These are phyloP conservation scores for Perodicticus potto DNA, from an alignment of 2,797 vertebrate species.

Conservation along the genomic window DNA sequence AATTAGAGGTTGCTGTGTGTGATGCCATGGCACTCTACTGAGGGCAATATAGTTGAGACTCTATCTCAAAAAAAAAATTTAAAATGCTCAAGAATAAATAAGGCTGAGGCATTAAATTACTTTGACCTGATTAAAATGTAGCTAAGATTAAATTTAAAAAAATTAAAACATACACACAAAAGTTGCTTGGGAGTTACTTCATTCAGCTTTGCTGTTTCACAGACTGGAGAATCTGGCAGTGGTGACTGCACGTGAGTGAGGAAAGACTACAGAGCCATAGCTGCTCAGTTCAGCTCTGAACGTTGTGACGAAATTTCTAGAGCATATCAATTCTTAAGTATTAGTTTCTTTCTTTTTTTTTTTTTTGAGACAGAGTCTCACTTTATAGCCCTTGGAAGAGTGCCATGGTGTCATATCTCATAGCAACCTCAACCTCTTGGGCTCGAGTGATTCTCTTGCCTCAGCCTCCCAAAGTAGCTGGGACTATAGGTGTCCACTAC, in stretches of 20 bases:
- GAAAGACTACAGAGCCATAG: neutral
- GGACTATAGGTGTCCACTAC: too few relatives aligned
- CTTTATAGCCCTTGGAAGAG: too few relatives aligned
- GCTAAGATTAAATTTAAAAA: neutral
- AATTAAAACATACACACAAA: neutral
- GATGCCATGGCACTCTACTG: too few relatives aligned
- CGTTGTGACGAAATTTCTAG: neutral
- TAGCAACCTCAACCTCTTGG: too few relatives aligned
- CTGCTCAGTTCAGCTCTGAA: neutral
- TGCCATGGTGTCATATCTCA: too few relatives aligned
- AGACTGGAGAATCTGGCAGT: neutral
- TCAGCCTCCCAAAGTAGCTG: too few relatives aligned
- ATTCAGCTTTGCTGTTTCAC: neutral
- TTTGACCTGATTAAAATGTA: constrained; percentile 29
- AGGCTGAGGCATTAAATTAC: constrained; percentile 13
- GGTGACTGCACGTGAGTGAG: accelerated
- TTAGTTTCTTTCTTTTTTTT: neutral
- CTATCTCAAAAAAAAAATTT: neutral
- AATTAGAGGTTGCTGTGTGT: too few relatives aligned
- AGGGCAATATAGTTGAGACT: too few relatives aligned
- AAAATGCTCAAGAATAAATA: constrained; percentile 35
- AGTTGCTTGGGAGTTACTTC: neutral
- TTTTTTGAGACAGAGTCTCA: too few relatives aligned
- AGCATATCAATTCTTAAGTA: neutral
- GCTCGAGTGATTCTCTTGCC: too few relatives aligned